A percentile compares a stretch with the other conserved stretches of the same genome.
Evolutionary conservation across 2,113 vertebrate species (phyloP).

Genomic region (Hippoglossus stenolepis): DNA sequence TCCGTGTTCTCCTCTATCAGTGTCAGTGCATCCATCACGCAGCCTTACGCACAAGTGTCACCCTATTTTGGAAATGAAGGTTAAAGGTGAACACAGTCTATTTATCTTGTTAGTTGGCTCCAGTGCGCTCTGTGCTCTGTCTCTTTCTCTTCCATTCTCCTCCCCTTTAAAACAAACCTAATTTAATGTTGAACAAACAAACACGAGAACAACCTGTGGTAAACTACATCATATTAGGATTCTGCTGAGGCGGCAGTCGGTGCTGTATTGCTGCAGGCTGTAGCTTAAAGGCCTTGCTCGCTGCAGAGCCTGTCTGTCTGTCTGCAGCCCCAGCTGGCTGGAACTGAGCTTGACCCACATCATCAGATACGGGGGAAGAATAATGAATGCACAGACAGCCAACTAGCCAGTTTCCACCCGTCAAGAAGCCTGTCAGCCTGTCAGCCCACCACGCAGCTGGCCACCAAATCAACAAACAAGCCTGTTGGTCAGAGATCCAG

Average conservation of each 20-base stretch:
- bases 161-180: not conserved
- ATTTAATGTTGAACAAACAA: slow-evolving; percentile 12
- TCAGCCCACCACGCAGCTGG: slow-evolving; percentile 17
- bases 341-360: slow-evolving; percentile 74
- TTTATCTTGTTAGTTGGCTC: too few relatives aligned
- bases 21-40: too few relatives aligned
- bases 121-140: too few relatives aligned
- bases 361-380: slow-evolving; percentile 71
- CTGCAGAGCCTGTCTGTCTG: slow-evolving; percentile 35
- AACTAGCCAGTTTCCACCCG: slow-evolving; percentile 42
- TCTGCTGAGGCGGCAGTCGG: slow-evolving; percentile 40
- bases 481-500: slow-evolving; percentile 39
- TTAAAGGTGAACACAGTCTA: too few relatives aligned
- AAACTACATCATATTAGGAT: slow-evolving; percentile 46
- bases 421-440: slow-evolving; percentile 52
- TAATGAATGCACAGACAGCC: slow-evolving; percentile 73
- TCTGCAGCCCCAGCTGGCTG: slow-evolving; percentile 48
- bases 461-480: slow-evolving; percentile 27
- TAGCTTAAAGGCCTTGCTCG: slow-evolving; percentile 47
- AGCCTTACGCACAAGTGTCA: too few relatives aligned
- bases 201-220: not conserved
- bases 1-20: too few relatives aligned
- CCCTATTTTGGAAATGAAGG: too few relatives aligned
- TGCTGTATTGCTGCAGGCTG: slow-evolving; percentile 55
- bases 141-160: not conserved